Conservation (phyloP, 2,888 invertebrate species). For the Rhopalosiphum nymphaeae region DNA sequence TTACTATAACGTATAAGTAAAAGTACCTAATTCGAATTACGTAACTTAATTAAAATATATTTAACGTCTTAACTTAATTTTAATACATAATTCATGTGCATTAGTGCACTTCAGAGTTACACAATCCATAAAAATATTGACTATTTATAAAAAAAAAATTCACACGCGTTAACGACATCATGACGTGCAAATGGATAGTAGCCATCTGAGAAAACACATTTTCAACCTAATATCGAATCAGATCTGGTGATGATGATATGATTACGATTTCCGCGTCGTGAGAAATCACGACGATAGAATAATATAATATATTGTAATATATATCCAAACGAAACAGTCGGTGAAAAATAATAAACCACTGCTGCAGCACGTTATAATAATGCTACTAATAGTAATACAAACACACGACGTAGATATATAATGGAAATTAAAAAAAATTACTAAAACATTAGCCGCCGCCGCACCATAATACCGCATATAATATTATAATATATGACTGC, state of each 20-base stretch:
- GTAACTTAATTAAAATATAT: neutral
- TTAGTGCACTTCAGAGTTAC: neutral
- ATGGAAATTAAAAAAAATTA: neutral
- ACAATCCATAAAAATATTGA: neutral
- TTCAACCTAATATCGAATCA: neutral
- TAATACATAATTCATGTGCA: neutral
- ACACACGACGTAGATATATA: neutral
- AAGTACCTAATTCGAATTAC: neutral
- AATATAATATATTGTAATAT: neutral
- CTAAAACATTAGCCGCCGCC: neutral
- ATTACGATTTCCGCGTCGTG: neutral
- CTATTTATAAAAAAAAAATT: neutral
- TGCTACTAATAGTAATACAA: neutral
- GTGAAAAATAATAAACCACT: neutral
- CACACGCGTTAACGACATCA: neutral
- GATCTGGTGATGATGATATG: neutral
- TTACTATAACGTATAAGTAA: neutral
- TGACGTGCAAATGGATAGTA: neutral
- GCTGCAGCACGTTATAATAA: neutral
- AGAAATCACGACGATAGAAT: neutral
- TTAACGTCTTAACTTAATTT: neutral
- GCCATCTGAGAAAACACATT: neutral
- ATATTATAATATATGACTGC: neutral
- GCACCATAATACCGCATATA: neutral
- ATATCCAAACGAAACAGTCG: neutral